Evolutionary conservation across 1,140 invertebrate genomes (phyloP).

Genomic region (Drosophila subpulchrella): DNA sequence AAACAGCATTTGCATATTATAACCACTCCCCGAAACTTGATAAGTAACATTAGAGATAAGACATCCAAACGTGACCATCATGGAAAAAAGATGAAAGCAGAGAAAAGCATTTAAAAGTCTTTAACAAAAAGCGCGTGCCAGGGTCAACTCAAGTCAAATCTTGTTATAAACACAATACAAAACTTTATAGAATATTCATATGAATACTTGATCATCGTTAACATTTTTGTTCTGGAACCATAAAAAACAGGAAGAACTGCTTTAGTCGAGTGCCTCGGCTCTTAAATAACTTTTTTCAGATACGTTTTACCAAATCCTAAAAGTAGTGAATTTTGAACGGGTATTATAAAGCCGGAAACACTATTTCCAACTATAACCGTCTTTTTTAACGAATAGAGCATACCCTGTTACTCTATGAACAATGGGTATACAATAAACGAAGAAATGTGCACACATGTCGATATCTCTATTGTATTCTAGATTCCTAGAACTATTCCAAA

Average conservation of each 20-base stretch:
- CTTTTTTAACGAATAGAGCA: no score
- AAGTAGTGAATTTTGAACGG: no score
- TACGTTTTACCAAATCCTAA: no score
- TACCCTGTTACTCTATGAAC: neutral
- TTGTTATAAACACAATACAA: neutral
- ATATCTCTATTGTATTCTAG: neutral
- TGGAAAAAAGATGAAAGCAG: conserved; percentile 8
- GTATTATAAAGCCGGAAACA: no score
- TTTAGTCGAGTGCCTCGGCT: no score
- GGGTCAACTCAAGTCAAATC: conserved; percentile 16
- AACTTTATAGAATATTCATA: neutral
- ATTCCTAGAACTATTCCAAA: no score
- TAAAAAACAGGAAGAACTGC: no score
- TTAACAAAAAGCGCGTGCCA: conserved; percentile 47
- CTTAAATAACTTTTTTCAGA: no score
- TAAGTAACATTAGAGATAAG: conserved; percentile 61
- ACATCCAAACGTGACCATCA: conserved; percentile 60
- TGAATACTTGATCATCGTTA: neutral
- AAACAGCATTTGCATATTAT: conserved; percentile 52
- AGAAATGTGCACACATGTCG: neutral
- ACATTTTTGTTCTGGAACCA: no score
- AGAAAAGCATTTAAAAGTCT: conserved; percentile 12
- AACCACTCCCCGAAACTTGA: conserved; percentile 43
- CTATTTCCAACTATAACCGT: neutral
- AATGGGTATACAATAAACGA: neutral